These are phyloP conservation scores for Neopelma chrysocephalum DNA, from an alignment of 2,797 vertebrate genomes.

Conservation along the genomic window DNA sequence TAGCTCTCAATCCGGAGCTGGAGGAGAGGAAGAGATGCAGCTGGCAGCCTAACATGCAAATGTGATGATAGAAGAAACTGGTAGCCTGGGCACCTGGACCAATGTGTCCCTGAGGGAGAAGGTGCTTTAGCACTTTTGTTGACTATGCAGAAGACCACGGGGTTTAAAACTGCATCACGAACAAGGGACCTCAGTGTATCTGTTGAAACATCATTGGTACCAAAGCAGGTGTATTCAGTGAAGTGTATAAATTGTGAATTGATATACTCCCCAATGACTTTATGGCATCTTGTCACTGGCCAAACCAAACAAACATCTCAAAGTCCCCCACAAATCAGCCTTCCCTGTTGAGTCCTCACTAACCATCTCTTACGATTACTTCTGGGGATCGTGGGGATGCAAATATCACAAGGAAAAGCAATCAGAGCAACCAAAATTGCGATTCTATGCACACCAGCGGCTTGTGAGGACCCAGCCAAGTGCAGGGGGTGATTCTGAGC, in stretches of 20 bases:
- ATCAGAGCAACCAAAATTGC: neutral
- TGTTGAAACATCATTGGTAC: neutral
- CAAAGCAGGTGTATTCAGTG: neutral
- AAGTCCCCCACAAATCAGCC: neutral
- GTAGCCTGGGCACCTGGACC: neutral
- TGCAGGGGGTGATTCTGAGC: fast-evolving
- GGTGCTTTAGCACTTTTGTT: neutral
- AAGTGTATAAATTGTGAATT: neutral
- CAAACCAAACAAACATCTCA: neutral
- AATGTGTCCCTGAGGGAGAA: neutral
- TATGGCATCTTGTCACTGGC: neutral
- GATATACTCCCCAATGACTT: neutral
- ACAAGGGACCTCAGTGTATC: neutral
- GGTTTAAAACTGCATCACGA: neutral
- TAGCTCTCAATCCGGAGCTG: neutral
- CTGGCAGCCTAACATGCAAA: neutral
- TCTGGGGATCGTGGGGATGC: neutral
- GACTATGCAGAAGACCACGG: neutral
- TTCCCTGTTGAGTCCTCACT: neutral
- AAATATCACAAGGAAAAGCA: neutral
- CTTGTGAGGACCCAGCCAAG: neutral
- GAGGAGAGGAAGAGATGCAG: neutral
- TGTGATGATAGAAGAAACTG: neutral
- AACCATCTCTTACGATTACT: neutral
- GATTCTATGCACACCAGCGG: neutral